Base-by-base conservation (phyloP, 2,888 invertebrate genomes). In the Hesperia comma region DNA sequence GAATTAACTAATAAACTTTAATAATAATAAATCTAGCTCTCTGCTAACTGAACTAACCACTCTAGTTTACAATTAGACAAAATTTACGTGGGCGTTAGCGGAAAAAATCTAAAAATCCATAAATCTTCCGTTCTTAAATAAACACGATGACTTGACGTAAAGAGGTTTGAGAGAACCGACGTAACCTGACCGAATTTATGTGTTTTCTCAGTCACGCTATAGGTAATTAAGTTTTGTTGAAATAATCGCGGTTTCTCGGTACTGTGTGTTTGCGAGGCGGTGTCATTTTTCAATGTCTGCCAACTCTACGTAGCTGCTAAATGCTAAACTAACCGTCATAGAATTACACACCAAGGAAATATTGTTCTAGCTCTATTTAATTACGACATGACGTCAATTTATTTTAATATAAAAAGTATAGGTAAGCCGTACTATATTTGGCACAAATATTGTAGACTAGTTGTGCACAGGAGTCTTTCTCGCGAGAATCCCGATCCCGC, bases 271-370 rank as follows among this genome's bases (percentile, higher is more conserved):
- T 54, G 51, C 37, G 15, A 12, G 32, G 8, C 46, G 60, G 66
- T 66, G 66, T 66, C 60, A 66, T 12, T 58, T 66, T 66, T 66
- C 66, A 43, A 60, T 60, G 64, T 58, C 40, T 58, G 21, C 40
- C 6, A 40, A 57, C 40, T 37, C 57, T 57, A 51, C 49, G 21
- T 72, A 68, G 70, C 68, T 71, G 71, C 55, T 72, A 70, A 73
- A 69, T 68, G 71, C 55, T 72, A 70, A 73, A 69, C 67, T 71
- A 72, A 74, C 70, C 64, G 70, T 67, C 61, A 67, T 58, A 49
- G 61, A 63, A 57, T 71, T 63, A 67, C 51, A 33, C 49, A 49
- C n/a, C 15, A 8, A 2, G n/a, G 41, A 33, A 62, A n/a, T 53
- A 32, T 53, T 53, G 32, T 53, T 32, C n/a, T 53, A 32, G 26